phyloP scores from a whole-genome alignment of 1,140 invertebrate species.

The Zaprionus taronus region DNA sequence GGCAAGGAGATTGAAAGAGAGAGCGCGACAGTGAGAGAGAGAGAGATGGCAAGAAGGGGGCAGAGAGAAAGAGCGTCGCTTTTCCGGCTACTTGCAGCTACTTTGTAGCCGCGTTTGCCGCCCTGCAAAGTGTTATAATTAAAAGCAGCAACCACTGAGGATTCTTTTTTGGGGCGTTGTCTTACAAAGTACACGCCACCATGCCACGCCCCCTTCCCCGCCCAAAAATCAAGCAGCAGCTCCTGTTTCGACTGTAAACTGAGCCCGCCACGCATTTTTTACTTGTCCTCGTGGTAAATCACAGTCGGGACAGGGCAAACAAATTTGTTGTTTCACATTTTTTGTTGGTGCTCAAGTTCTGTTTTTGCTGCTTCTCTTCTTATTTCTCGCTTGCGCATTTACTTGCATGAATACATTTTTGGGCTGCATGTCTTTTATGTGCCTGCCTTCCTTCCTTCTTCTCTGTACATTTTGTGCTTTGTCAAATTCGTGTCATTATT shows the following conservation, averaged over 20 bases:
- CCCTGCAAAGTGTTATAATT: slow-evolving; percentile 73
- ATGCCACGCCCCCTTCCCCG: neutral
- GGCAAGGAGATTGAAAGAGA: neutral
- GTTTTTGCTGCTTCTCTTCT: slow-evolving; percentile 19
- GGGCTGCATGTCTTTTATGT: slow-evolving; percentile 68
- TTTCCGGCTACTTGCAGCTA: slow-evolving; percentile 54
- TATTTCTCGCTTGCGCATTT: slow-evolving; percentile 59
- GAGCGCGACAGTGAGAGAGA: neutral
- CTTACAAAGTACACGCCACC: neutral
- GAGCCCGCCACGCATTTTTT: slow-evolving; percentile 42
- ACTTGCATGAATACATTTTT: slow-evolving; percentile 81
- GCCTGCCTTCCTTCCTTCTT: neutral
- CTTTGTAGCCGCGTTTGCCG: slow-evolving; percentile 34
- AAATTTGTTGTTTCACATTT: slow-evolving; percentile 40
- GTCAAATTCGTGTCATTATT: slow-evolving; percentile 83
- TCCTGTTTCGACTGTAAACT: slow-evolving; percentile 35
- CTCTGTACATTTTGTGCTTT: slow-evolving; percentile 65
- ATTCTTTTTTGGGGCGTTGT: slow-evolving; percentile 18
- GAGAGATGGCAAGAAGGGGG: no score
- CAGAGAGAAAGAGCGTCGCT: slow-evolving; percentile 1
- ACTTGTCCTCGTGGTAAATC: slow-evolving; percentile 52
- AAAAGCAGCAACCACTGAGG: slow-evolving; percentile 47
- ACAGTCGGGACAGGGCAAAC: slow-evolving; percentile 35
- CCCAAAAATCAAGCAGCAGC: neutral
- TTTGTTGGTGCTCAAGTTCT: neutral